A percentile compares a stretch with the other conserved stretches of the same genome.
Conservation (phyloP, 2,797 vertebrate genomes). For the Syngnathus acus region DNA sequence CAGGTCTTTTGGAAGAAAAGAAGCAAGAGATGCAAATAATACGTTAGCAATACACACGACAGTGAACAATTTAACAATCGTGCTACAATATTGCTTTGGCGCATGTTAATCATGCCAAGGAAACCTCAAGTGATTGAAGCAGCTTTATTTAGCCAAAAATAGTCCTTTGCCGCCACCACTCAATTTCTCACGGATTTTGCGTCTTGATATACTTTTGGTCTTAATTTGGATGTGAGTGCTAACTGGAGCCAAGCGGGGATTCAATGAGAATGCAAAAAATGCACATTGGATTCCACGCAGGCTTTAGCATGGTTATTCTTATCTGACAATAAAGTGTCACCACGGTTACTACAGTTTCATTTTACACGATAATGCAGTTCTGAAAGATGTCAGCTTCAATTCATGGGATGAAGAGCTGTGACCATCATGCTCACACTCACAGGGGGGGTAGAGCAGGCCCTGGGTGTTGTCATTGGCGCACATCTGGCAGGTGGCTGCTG, state of each 20-base stretch:
- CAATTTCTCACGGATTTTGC: no score
- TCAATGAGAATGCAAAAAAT: no score
- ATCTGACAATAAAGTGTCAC: not conserved
- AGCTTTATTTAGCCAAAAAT: no score
- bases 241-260: no score
- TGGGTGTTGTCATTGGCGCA: slow-evolving; percentile 77
- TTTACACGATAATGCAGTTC: not conserved
- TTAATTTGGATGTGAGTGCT: no score
- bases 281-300: no score
- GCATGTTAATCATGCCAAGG: no score
- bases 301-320: no score
- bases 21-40: not conserved
- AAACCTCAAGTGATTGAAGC: no score
- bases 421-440: slow-evolving; percentile 67
- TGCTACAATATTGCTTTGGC: no score
- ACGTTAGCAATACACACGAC: not conserved
- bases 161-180: no score
- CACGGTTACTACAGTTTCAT: not conserved
- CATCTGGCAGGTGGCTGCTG: slow-evolving; percentile 71
- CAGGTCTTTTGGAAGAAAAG: slow-evolving; percentile 48
- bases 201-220: no score
- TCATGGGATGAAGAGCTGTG: slow-evolving; percentile 13
- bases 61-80: not conserved
- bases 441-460: slow-evolving; percentile 86
- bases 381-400: slow-evolving; percentile 30